phyloP scores from a whole-genome alignment of 2,888 invertebrate genomes.

The Periphyllus acericola region DNA sequence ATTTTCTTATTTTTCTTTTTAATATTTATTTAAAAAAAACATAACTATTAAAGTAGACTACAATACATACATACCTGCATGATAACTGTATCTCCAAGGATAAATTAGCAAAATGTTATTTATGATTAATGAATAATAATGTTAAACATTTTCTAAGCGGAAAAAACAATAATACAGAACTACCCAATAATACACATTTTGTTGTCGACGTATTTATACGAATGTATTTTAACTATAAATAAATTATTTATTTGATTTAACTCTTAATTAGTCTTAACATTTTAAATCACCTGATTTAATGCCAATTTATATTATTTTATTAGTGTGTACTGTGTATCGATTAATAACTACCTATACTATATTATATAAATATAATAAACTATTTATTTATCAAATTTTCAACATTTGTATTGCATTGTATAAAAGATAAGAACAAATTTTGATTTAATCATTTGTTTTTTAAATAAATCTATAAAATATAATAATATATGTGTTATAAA shows the following conservation, averaged over 20 bases:
- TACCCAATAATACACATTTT: too few relatives aligned
- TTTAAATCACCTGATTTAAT: neutral
- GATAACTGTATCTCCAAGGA: conserved; percentile 41
- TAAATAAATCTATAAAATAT: too few relatives aligned
- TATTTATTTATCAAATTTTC: neutral
- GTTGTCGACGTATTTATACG: too few relatives aligned
- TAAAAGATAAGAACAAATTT: conserved; percentile 16
- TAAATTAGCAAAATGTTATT: conserved; percentile 11
- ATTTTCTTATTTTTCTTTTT: neutral
- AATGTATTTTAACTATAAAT: neutral
- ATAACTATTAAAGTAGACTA: conserved; percentile 33
- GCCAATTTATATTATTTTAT: neutral
- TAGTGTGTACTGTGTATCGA: neutral
- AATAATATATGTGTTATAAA: too few relatives aligned
- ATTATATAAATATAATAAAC: neutral
- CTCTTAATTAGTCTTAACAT: neutral
- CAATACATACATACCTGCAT: conserved; percentile 32
- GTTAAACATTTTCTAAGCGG: too few relatives aligned
- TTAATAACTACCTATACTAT: neutral
- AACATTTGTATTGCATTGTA: conserved; percentile 10
- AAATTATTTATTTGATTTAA: neutral
- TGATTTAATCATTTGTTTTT: too few relatives aligned
- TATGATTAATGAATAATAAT: too few relatives aligned
- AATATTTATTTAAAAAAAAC: conserved; percentile 29
- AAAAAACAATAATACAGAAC: too few relatives aligned